Base-by-base conservation (phyloP, 1,140 invertebrate species). In the Heliconius melpomene region DNA sequence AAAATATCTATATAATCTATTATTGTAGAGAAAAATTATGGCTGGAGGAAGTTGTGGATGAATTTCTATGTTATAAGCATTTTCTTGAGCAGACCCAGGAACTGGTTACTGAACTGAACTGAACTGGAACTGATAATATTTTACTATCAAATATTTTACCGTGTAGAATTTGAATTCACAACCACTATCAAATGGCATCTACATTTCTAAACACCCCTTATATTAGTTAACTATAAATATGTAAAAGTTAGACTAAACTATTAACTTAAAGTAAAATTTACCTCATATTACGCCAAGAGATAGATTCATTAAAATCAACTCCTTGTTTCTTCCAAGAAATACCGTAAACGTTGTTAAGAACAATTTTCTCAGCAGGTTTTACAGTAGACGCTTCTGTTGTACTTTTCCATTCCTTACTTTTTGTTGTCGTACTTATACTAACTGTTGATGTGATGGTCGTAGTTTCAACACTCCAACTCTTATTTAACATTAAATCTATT, bases 321-420 rank as follows among this genome's bases (percentile, higher is more conserved):
- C 94, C 94, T 81, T 95, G 90, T 82, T 95, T 95, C 84, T 89
- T 92, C 95, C 95, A 95, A 72, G 84, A 82, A 78, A 95, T 83
- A 46, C 92, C 95, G 82, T 90, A 95, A 74, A 94, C 83, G 83
- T 94, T 95, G 84, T 95, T 94, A 81, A 93, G 91, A 71, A 94
- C 86, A n/a, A 92, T 89, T 80, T 90, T 89, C n/a, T 83, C 88
- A n/a, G 88, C 93, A 38, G 95, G 89, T 79, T 90, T 88, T 23
- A 89, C 84, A 80, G 94, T 94, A 57, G 94, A 89, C 57, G 87
- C 76, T 60, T 87, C 86, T 79, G 89, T 92, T 29, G 90, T 92
- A 29, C 86, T 87, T 79, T 90, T 89, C 20, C 79, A 78, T 79
- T 92, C 87, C 76, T 87, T 80, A 78, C 87, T 94, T 83, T 93